These are phyloP conservation scores for Xiphophorus birchmanni DNA, from an alignment of 2,797 vertebrate species.

Conservation along the genomic window DNA sequence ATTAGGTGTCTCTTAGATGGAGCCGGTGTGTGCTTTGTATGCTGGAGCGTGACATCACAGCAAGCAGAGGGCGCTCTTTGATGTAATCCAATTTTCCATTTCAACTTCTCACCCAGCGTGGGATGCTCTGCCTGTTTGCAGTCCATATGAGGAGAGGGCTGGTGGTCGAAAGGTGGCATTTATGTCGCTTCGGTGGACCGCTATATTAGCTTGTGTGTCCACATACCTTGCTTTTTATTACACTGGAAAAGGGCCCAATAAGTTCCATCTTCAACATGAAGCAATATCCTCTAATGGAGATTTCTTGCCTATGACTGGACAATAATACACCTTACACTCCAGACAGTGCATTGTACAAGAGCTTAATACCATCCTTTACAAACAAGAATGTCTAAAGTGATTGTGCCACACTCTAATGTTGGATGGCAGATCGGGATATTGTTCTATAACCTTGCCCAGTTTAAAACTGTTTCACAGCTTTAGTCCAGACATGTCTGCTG, in stretches of 20 bases:
- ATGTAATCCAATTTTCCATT: conserved; percentile 81
- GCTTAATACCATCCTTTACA: neutral
- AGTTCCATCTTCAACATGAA: neutral
- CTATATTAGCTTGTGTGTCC: neutral
- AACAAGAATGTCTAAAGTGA: neutral
- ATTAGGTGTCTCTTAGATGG: conserved; percentile 54
- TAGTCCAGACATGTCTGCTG: neutral
- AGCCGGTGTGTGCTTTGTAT: conserved; percentile 33
- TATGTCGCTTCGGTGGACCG: neutral
- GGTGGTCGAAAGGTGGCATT: conserved; percentile 18
- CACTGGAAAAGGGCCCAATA: neutral
- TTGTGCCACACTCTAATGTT: neutral
- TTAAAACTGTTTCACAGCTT: neutral
- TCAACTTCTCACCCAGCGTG: conserved; percentile 46
- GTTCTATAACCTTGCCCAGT: neutral
- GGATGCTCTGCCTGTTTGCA: conserved; percentile 3
- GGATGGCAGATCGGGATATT: neutral
- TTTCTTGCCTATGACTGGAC: neutral
- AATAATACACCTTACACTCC: neutral
- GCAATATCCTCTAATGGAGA: neutral
- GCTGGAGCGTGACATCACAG: conserved; percentile 63
- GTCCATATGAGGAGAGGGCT: conserved; percentile 18
- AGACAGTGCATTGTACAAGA: neutral
- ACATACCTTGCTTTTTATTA: neutral
- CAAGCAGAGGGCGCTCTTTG: conserved; percentile 58